Conservation (phyloP, 37 sponge, comb jelly and placozoan species). For the Halisarca cf. caerulea region DNA sequence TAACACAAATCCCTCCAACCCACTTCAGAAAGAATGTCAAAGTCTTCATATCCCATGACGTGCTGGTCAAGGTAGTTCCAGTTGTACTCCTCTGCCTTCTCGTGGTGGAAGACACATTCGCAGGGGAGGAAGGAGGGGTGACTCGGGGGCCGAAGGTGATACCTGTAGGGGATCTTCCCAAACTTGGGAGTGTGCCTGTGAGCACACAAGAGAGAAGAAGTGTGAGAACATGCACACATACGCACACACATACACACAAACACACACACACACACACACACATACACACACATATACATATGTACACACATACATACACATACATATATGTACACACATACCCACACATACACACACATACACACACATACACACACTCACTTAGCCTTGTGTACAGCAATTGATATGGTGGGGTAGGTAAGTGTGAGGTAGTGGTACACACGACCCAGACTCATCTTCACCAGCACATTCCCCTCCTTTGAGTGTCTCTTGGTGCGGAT, state of each 20-base stretch:
- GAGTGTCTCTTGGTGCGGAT: background rate
- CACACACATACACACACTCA: conserved; percentile 27
- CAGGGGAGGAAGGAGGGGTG: background rate
- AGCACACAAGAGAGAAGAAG: no score
- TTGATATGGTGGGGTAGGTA: background rate
- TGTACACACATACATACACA: no score
- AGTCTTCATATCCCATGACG: conserved; percentile 65
- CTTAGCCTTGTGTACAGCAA: background rate
- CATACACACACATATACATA: no score
- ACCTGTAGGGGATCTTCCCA: background rate
- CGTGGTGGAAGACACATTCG: conserved; percentile 1
- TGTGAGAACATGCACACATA: no score
- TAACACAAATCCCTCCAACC: background rate
- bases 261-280: no score
- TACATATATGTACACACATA: no score
- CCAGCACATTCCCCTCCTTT: background rate
- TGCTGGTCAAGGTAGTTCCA: conserved; percentile 88
- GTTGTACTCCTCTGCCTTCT: conserved; percentile 63
- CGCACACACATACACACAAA: no score
- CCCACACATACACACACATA: conserved; percentile 17
- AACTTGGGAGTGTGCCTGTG: background rate
- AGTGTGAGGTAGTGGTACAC: conserved; percentile 48
- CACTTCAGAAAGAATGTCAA: conserved; percentile 36
- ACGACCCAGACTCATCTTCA: conserved; percentile 58
- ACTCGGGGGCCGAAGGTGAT: background rate